Evolutionary conservation across 2,113 vertebrate species (phyloP).

Genomic region (Clarias batrachus): DNA sequence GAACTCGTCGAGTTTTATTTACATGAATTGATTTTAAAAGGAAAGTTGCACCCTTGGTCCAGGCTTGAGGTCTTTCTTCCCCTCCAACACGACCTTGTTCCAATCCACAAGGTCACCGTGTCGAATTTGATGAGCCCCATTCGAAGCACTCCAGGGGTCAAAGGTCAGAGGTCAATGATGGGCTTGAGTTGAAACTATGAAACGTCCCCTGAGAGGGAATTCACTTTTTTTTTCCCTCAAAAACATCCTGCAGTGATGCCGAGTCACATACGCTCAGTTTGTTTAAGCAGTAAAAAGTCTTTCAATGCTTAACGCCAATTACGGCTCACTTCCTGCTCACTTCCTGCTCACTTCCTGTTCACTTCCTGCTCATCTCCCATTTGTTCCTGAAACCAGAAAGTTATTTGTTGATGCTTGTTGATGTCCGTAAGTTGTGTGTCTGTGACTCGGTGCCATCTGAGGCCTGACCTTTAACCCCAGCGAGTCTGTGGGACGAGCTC

Average conservation of each 20-base stretch:
- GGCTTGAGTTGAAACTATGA: conserved; percentile 57
- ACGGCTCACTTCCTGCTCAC: conserved; percentile 54
- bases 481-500: too few relatives aligned
- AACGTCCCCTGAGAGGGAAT: conserved; percentile 57
- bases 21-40: background rate
- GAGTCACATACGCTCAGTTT: background rate
- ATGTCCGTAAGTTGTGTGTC: background rate
- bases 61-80: background rate
- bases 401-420: background rate
- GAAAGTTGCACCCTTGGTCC: background rate
- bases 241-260: conserved; percentile 59
- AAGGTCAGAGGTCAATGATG: conserved; percentile 64
- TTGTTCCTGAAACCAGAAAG: conserved; percentile 2
- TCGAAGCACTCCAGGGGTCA: conserved; percentile 39
- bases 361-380: conserved; percentile 51
- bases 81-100: background rate
- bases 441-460: background rate
- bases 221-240: conserved; percentile 54
- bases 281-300: conserved; percentile 1
- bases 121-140: conserved; percentile 36
- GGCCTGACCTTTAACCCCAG: too few relatives aligned
- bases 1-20: background rate
- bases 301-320: conserved; percentile 48
- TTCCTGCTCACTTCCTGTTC: conserved; percentile 33
- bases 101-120: conserved; percentile 16